Base-by-base conservation (phyloP, 2,888 invertebrate genomes). In the Galerucella nymphaeae region DNA sequence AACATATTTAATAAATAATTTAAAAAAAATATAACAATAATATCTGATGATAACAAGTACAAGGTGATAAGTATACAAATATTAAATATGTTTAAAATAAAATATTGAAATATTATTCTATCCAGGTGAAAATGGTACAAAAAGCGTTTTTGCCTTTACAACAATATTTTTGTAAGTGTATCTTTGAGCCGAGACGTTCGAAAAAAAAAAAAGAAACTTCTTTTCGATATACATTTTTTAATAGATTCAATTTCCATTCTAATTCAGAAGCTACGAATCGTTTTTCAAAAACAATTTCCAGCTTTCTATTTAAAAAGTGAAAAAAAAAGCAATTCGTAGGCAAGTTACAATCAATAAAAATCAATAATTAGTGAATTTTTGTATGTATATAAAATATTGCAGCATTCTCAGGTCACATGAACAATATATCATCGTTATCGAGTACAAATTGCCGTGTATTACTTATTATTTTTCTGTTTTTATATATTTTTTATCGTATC, bases 121-220 rank as follows among this genome's bases (percentile, higher is more conserved):
- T 83, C 80, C 84, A 84, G 84, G 84, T 85, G 79, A 84, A 84
- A 85, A 84, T 84, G 84, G 86, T 86, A 86, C 86, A 85, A 85
- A 68, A 85, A 84, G 80, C 84, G 83, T 82, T 85, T 85, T 85
- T 85, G 84, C 85, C 85, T 85, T 82, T 80, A 82, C 80, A 83
- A 83, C 82, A 82, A 84, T 86, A 86, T 86, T 86, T 86, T 86
- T 86, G 83, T 86, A 86, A 81, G 83, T 65, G 58, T 83, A 83
- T 82, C 82, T 85, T 84, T 84, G 83, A 66, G 77, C 77, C 81
- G 78, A 78, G 79, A 78, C 78, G 76, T 79, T 79, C 78, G 73
- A 74, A 73, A 76, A 0, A 70, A 78, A 18, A 76, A 62, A 70
- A 74, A 30, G 5, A 30, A 5, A 23, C 3, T 23, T 3, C 75